Evolutionary conservation across 2,888 invertebrate genomes (phyloP).

Genomic region (Lasioglossum vierecki): DNA sequence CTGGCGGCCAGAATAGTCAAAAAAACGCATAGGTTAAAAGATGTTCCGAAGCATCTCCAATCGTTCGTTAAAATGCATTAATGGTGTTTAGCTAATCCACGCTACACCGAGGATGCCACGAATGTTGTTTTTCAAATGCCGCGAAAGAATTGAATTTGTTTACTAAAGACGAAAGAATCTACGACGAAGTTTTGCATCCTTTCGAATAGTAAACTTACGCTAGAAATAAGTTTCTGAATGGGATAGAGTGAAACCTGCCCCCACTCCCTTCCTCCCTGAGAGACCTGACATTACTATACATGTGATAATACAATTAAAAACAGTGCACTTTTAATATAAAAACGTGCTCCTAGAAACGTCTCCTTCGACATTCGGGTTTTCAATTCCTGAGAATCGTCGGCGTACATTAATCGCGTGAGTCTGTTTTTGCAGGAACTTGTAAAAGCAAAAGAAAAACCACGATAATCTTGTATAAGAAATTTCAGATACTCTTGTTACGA

Average conservation of each 20-base stretch:
- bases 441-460: neutral
- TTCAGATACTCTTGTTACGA: conserved; percentile 4
- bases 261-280: neutral
- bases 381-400: conserved; percentile 5
- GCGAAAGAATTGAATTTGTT: conserved; percentile 36
- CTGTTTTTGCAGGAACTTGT: conserved; percentile 7
- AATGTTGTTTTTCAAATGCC: conserved; percentile 22
- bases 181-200: conserved; percentile 17
- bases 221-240: conserved; percentile 12
- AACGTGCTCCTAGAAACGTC: conserved; percentile 8
- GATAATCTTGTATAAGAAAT: neutral
- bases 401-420: neutral
- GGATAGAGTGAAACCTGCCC: conserved; percentile 21
- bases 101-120: neutral
- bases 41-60: conserved; percentile 77
- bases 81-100: neutral
- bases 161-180: conserved; percentile 8
- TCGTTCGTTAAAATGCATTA: conserved; percentile 78
- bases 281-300: conserved; percentile 30
- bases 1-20: conserved; percentile 93
- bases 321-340: conserved; percentile 26
- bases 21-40: conserved; percentile 63
- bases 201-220: conserved; percentile 19
- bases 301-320: conserved; percentile 37
- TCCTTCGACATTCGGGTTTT: conserved; percentile 11